Evolutionary conservation across 2,888 invertebrate genomes (phyloP).

Genomic region (Tinea trinotella): DNA sequence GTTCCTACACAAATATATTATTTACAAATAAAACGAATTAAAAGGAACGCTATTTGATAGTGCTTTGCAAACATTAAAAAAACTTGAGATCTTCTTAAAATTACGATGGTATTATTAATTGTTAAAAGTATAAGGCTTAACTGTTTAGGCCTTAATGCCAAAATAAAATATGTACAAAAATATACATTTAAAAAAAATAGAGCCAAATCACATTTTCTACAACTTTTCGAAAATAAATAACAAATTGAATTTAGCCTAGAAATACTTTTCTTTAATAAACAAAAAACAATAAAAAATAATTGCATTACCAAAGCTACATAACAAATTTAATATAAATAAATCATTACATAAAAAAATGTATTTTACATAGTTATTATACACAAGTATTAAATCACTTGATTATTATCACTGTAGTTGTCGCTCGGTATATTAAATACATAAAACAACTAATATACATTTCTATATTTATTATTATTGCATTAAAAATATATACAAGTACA

Average conservation of each 20-base stretch:
- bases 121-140: constrained; percentile 40
- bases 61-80: constrained; percentile 69
- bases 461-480: constrained; percentile 28
- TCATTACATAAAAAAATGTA: constrained; percentile 67
- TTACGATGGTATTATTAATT: constrained; percentile 68
- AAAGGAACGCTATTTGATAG: constrained; percentile 50
- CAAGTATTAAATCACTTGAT: constrained; percentile 62
- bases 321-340: constrained; percentile 72
- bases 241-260: constrained; percentile 69
- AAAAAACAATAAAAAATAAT: constrained; percentile 71
- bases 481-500: constrained; percentile 35
- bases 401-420: constrained; percentile 51
- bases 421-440: constrained; percentile 23
- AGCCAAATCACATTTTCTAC: constrained; percentile 64
- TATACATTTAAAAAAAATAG: constrained; percentile 45
- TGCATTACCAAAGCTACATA: constrained; percentile 72
- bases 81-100: constrained; percentile 72
- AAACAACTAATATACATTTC: not conserved
- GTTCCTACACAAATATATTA: constrained; percentile 55
- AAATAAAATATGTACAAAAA: constrained; percentile 59
- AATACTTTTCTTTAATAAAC: constrained; percentile 69
- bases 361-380: constrained; percentile 57
- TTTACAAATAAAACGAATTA: constrained; percentile 71
- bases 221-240: constrained; percentile 68
- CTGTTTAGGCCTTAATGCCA: constrained; percentile 32